Evolutionary conservation across 1,140 invertebrate species (phyloP).

Genomic region (Goniozus legneri): DNA sequence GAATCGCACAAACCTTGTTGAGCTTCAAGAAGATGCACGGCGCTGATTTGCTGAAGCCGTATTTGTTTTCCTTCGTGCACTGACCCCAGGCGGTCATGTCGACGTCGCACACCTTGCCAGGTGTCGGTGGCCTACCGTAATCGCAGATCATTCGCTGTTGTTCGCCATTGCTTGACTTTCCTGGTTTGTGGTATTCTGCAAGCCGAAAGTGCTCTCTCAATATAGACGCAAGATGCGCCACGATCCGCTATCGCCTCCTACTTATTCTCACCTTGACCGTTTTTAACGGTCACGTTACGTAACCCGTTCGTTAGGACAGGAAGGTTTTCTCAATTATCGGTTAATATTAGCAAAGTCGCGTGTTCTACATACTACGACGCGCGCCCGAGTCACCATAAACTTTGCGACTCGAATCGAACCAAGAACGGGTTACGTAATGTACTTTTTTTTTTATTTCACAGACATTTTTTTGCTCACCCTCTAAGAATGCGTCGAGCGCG

Average conservation of each 20-base stretch:
- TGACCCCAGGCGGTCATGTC: conserved; percentile 50
- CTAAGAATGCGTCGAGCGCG: conserved; percentile 69
- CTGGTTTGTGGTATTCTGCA: conserved; percentile 53
- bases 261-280: conserved; percentile 16
- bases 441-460: background rate
- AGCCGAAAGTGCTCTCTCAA: conserved; percentile 2
- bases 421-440: too few relatives aligned
- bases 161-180: conserved; percentile 14
- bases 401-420: too few relatives aligned
- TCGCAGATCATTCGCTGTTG: conserved; percentile 50
- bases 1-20: conserved; percentile 65
- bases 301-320: conserved; percentile 10
- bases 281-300: conserved; percentile 13
- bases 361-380: background rate
- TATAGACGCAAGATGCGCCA: too few relatives aligned
- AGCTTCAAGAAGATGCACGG: conserved; percentile 67
- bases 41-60: conserved; percentile 58
- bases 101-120: conserved; percentile 59
- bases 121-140: conserved; percentile 46
- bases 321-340: conserved; percentile 12
- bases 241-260: too few relatives aligned
- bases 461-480: conserved; percentile 55
- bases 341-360: conserved; percentile 13
- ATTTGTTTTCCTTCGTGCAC: conserved; percentile 57
- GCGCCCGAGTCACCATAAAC: background rate